Evolutionary conservation across 1,140 invertebrate species (phyloP).

Genomic region (Drosophila sproati): DNA sequence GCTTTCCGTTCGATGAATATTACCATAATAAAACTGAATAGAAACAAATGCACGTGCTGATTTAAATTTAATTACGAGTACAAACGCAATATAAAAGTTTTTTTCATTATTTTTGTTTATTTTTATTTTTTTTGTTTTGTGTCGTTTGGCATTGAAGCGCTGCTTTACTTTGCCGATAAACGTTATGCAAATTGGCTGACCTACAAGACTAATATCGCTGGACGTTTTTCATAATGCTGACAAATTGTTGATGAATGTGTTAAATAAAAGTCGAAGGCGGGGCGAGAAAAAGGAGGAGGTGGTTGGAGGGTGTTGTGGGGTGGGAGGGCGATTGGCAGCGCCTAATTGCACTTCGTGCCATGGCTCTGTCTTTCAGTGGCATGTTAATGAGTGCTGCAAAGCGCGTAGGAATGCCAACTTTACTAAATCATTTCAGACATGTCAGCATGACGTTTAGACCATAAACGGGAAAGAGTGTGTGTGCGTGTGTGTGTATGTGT

Average conservation of each 20-base stretch:
- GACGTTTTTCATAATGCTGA: conserved; percentile 63
- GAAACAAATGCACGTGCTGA: conserved; percentile 54
- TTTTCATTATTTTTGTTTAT: conserved; percentile 5
- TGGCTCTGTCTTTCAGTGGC: conserved; percentile 33
- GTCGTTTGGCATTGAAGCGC: conserved; percentile 45
- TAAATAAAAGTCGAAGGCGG: conserved; percentile 41
- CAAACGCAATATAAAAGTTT: conserved; percentile 12
- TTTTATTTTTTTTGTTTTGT: conserved; percentile 48
- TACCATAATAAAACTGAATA: conserved; percentile 32
- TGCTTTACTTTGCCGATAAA: conserved; percentile 50
- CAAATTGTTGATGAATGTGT: conserved; percentile 81
- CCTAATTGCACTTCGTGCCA: conserved; percentile 47
- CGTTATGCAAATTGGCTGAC: conserved; percentile 72
- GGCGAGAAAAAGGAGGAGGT: not conserved
- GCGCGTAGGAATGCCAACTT: conserved; percentile 70
- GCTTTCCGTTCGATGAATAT: conserved; percentile 6
- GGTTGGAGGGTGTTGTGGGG: not conserved
- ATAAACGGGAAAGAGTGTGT: conserved; percentile 6
- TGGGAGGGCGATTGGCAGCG: not conserved
- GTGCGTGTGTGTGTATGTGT: conserved; percentile 16
- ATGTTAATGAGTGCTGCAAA: conserved; percentile 67
- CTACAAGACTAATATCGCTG: conserved; percentile 38
- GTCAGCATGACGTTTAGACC: conserved; percentile 62
- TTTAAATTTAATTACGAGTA: conserved; percentile 75
- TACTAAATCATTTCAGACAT: conserved; percentile 72